These are phyloP conservation scores for Acanthosepion lycidas DNA, from an alignment of 2,888 invertebrate genomes.

Conservation along the genomic window DNA sequence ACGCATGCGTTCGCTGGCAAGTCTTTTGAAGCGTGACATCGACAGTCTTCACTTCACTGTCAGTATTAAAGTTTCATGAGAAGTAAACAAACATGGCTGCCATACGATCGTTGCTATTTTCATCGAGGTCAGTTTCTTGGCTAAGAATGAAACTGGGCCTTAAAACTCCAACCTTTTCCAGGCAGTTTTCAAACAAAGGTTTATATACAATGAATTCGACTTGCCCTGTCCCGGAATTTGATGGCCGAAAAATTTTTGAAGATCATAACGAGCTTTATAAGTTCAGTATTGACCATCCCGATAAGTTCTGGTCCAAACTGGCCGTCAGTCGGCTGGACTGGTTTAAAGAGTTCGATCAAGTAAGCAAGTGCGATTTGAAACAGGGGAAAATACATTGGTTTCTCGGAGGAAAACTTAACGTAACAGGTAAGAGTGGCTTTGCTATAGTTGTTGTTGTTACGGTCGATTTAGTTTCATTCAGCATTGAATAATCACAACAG, in stretches of 20 bases:
- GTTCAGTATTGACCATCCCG: constrained; percentile 70
- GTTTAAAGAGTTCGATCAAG: constrained; percentile 70
- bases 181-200: not conserved
- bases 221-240: constrained; percentile 67
- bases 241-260: constrained; percentile 57
- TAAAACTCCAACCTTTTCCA: not conserved
- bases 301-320: constrained; percentile 74
- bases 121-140: not conserved
- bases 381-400: constrained; percentile 73
- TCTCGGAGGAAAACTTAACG: constrained; percentile 74
- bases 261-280: constrained; percentile 71
- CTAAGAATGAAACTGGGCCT: not conserved
- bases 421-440: constrained; percentile 67
- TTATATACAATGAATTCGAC: not conserved
- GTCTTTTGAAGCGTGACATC: not conserved
- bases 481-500: too few species aligned
- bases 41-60: not conserved
- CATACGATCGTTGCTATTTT: not conserved
- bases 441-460: not conserved
- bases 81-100: not conserved
- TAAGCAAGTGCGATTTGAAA: constrained; percentile 69
- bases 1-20: not conserved
- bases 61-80: too few species aligned
- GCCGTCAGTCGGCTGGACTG: constrained; percentile 72
- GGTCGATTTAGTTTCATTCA: too few species aligned